Conservation (phyloP, 2,797 vertebrate species). For the Ficedula albicollis region DNA sequence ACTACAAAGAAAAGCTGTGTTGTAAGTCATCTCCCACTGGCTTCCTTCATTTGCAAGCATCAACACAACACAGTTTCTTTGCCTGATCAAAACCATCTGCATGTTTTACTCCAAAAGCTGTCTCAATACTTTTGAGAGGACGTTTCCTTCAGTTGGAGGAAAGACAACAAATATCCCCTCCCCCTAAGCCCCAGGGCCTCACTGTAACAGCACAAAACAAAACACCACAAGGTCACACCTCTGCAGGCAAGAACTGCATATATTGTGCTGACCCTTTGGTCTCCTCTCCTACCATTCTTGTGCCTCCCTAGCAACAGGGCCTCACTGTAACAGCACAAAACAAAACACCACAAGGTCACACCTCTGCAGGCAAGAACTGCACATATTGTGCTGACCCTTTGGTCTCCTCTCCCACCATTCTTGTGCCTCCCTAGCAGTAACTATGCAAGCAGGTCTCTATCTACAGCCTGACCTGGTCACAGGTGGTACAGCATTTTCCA, state of each 20-base stretch:
- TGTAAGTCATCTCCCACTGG: neutral
- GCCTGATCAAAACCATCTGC: neutral
- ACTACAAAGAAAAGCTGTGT: neutral
- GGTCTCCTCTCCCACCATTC: neutral
- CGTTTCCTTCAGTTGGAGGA: neutral
- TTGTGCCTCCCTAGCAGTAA: neutral
- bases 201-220: neutral
- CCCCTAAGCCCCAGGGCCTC: neutral
- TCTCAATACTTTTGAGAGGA: neutral
- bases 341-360: neutral
- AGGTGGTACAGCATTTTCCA: neutral
- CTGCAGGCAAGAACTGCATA: neutral
- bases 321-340: neutral
- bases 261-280: neutral
- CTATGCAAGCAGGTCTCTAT: neutral
- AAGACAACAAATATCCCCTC: neutral
- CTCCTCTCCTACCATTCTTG: neutral
- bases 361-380: neutral
- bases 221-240: neutral
- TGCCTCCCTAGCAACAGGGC: no score
- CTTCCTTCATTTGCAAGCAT: neutral
- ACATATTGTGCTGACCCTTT: neutral
- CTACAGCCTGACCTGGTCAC: neutral
- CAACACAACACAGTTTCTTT: neutral
- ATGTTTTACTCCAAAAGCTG: neutral